phyloP scores from a whole-genome alignment of 2,797 vertebrate genomes.

The Pteronotus mesoamericanus region DNA sequence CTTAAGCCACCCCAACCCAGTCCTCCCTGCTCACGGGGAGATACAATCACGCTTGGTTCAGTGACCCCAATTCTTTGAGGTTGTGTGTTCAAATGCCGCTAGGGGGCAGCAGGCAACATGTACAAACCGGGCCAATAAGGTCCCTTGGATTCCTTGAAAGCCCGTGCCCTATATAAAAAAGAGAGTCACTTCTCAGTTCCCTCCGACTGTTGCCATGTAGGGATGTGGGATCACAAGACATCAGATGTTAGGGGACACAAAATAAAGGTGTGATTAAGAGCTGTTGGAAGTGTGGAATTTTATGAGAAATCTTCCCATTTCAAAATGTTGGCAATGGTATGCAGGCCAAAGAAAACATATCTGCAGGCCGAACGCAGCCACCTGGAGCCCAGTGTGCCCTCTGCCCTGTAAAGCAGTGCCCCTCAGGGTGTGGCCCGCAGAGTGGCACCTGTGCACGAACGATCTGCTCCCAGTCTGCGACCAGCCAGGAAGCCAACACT shows the following conservation, averaged over 20 bases:
- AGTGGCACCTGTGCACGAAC: background rate
- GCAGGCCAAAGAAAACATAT: background rate
- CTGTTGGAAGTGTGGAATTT: background rate
- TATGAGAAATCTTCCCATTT: background rate
- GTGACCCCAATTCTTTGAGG: background rate
- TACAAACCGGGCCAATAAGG: background rate
- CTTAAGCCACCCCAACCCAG: background rate
- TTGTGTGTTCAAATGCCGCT: background rate
- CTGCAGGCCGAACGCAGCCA: background rate
- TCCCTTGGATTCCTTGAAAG: background rate
- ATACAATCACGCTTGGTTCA: background rate
- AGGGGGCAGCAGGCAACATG: background rate
- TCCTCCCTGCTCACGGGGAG: background rate
- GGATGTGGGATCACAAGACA: background rate
- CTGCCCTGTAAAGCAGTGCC: background rate
- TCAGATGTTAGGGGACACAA: background rate
- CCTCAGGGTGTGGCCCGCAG: background rate
- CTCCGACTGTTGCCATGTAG: background rate
- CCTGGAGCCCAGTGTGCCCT: background rate
- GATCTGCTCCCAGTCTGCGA: background rate
- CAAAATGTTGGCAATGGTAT: background rate
- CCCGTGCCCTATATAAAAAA: background rate
- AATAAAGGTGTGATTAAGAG: background rate
- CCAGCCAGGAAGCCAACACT: background rate
- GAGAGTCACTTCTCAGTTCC: background rate